Percentiles rank a stretch among this genome's conserved stretches.
Evolutionary conservation across 2,888 invertebrate genomes (phyloP).

Genomic region (Corythucha ciliata): DNA sequence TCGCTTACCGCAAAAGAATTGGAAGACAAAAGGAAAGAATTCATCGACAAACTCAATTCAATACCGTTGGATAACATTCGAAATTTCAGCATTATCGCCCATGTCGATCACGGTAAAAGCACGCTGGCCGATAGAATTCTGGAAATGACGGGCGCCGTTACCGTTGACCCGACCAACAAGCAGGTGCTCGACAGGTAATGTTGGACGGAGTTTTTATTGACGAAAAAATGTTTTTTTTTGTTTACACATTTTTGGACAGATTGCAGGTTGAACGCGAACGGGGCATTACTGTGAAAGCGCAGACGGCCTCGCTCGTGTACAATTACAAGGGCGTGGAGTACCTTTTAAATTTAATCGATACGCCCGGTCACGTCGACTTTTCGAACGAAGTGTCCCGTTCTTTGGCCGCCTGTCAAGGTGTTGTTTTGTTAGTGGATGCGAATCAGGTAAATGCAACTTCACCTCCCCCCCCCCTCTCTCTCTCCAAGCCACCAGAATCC

Average conservation of each 20-base stretch:
- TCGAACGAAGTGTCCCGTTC: constrained; percentile 90
- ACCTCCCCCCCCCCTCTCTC: too few species aligned
- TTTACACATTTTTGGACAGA: too few species aligned
- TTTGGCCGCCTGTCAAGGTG: constrained; percentile 82
- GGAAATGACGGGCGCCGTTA: constrained; percentile 78
- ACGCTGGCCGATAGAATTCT: constrained; percentile 92
- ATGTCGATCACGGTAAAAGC: constrained; percentile 97
- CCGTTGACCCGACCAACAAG: constrained; percentile 52
- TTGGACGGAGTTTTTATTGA: neutral
- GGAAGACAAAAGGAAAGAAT: too few species aligned
- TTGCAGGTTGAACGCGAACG: constrained; percentile 82
- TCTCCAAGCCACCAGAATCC: too few species aligned
- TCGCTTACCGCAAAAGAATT: too few species aligned
- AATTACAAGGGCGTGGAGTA: constrained; percentile 59
- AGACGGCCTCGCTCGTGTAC: constrained; percentile 82
- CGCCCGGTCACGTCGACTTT: constrained; percentile 98
- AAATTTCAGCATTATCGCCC: constrained; percentile 97
- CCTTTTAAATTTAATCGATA: constrained; percentile 90
- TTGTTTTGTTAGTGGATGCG: constrained; percentile 88
- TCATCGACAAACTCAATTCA: too few species aligned
- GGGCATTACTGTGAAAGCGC: constrained; percentile 97
- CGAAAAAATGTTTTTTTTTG: neutral
- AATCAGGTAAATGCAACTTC: constrained; percentile 59
- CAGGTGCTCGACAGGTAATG: constrained; percentile 65
- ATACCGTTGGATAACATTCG: constrained; percentile 33